Base-by-base conservation (phyloP, 2,113 vertebrate species). In the Hyperoodon ampullatus region DNA sequence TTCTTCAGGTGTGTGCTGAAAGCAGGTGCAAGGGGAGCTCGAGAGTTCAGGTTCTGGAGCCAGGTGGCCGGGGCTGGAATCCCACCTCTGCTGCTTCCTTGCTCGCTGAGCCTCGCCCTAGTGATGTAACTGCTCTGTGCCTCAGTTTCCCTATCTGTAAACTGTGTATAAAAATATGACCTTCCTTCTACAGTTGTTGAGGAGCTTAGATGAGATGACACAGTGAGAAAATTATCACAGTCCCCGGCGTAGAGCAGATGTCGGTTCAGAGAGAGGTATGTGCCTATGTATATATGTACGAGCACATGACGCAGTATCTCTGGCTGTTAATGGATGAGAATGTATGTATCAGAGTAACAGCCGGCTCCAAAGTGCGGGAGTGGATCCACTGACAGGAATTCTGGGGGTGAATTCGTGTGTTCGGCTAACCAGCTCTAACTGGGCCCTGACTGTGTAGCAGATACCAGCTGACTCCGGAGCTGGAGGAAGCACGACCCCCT, bases 321-420 rank as follows among this genome's bases (percentile, higher is more conserved):
- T 55, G 12, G 23, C 6, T 71, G 90, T 39, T 47, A 21, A 28
- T 28, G 35, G 1, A 1, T 19, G 35, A 23, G 44, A 15, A 6
- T 1, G 23, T 11, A 9, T 13, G 11, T 7, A 5, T 23, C 1
- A 60, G 28, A 47, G 39, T 2, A 28, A 33, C 33, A n/a, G 3
- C 8, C 12, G 6, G 23, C 39, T 44, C 44, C 23, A 4, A 4
- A 26, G 42, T 5, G 33, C 16, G 30, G 65, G 23, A 50, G 16
- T 1, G 65, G 74, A 33, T 7, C 33, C 13, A 2, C 1, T 4
- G 42, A 1, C 0, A 2, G 44, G 68, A 18, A 21, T n/a, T 16
- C 24, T 9, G 50, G 71, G n/a, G 55, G 23, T 1, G 14, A 58
- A 18, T 13, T 39, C 50, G 0, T 1, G 9, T 0, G 0, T 7